phyloP scores from a whole-genome alignment of 2,113 vertebrate species.

The Tichodroma muraria region DNA sequence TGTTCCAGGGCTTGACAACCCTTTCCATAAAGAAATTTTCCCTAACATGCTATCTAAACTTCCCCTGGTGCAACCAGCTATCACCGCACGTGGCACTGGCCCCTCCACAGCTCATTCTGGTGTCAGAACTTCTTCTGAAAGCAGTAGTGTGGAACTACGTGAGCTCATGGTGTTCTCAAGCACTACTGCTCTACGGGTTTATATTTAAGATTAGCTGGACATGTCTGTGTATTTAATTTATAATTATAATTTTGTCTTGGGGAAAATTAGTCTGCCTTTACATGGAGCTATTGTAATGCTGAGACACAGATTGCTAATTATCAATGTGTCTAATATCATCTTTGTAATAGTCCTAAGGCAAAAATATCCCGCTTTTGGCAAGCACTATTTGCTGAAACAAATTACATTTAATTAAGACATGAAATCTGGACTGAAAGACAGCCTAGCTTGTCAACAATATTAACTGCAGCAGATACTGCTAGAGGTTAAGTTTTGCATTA shows the following conservation, averaged over 20 bases:
- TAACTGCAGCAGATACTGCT: background rate
- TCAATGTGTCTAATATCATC: constrained; percentile 20
- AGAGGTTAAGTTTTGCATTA: background rate
- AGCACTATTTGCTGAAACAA: constrained; percentile 44
- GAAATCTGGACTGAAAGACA: constrained; percentile 11
- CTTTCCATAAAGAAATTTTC: background rate
- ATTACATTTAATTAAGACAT: constrained; percentile 52
- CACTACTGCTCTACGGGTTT: fast-evolving
- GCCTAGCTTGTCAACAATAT: constrained; percentile 8
- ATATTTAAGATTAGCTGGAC: background rate
- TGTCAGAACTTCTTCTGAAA: background rate
- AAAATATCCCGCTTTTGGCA: constrained; percentile 19
- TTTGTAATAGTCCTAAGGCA: constrained; percentile 20
- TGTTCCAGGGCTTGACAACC: background rate
- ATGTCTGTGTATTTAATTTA: background rate
- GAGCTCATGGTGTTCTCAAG: background rate
- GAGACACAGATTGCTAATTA: constrained; percentile 53
- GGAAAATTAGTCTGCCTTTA: background rate
- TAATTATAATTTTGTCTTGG: background rate
- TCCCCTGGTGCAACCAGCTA: background rate
- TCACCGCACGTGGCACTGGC: too few species aligned
- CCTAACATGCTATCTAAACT: background rate
- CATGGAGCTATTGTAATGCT: background rate
- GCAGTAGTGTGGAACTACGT: too few species aligned
- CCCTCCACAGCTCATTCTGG: background rate